A percentile compares a stretch with the other conserved stretches of the same genome.
Evolutionary conservation across 2,797 vertebrate species (phyloP).

Genomic region (Gephyroberyx darwinii): DNA sequence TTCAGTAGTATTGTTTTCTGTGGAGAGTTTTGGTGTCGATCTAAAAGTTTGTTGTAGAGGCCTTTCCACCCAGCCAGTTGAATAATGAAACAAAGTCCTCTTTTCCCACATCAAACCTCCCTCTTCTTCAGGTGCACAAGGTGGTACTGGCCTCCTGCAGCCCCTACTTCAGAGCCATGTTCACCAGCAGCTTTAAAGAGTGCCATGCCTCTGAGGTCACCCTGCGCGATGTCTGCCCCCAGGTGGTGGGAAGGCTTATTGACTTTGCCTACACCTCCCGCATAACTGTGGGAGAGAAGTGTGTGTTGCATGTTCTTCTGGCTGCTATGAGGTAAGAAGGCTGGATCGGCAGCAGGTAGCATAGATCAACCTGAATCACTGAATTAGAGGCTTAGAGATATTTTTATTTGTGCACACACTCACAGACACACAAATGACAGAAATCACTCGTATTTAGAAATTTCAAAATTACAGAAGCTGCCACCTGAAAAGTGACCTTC

Average conservation of each 20-base stretch:
- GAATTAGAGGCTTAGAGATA: not conserved
- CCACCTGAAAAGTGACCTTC: not conserved
- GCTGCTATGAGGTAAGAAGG: constrained; percentile 81
- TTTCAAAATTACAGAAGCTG: not conserved
- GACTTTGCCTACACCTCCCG: constrained; percentile 87
- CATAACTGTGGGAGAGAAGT: constrained; percentile 85
- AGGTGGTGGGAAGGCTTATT: constrained; percentile 83
- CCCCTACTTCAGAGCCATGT: constrained; percentile 88
- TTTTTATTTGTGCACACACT: not conserved
- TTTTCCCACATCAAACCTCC: not conserved
- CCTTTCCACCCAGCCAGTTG: not conserved
- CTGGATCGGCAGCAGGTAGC: not conserved
- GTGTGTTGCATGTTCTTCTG: constrained; percentile 84
- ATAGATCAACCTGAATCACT: not conserved
- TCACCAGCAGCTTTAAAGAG: constrained; percentile 86
- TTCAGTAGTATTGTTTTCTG: too few relatives aligned
- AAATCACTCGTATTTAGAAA: not conserved
- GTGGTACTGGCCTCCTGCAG: constrained; percentile 87
- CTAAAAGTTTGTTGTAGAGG: not conserved
- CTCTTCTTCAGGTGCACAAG: constrained; percentile 78
- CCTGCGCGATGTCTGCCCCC: constrained; percentile 82
- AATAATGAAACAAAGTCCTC: not conserved
- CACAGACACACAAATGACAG: not conserved
- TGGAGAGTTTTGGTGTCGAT: not conserved
- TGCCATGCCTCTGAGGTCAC: constrained; percentile 82